Evolutionary conservation across 2,888 invertebrate species (phyloP).

Genomic region (Machimus atricapillus): DNA sequence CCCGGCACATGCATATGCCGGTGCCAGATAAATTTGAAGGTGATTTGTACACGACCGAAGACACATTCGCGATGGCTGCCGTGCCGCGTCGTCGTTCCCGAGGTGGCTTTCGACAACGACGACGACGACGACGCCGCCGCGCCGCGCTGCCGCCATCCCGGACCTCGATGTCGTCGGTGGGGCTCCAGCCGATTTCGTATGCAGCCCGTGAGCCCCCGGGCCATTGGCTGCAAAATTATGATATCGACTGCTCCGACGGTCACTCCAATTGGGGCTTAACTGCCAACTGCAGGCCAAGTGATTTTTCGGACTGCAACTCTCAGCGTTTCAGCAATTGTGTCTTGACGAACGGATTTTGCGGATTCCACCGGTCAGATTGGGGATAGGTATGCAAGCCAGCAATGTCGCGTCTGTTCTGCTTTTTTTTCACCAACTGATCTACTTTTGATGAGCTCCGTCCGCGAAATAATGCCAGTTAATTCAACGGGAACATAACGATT

Average conservation of each 20-base stretch:
- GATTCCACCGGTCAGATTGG: not conserved
- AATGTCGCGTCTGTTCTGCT: not conserved
- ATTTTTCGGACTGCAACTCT: not conserved
- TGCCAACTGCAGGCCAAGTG: not conserved
- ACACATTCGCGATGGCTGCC: not conserved
- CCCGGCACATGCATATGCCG: constrained; percentile 7
- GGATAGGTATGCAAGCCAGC: not conserved
- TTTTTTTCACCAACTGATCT: not conserved
- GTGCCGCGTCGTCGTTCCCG: not conserved
- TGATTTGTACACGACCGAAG: constrained; percentile 29
- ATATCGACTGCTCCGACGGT: not conserved
- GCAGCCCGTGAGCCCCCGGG: not conserved
- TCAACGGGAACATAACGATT: not conserved
- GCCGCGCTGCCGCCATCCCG: not conserved
- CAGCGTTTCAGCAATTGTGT: not conserved
- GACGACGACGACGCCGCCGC: no score
- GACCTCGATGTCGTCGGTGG: not conserved
- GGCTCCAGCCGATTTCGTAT: constrained; percentile 1
- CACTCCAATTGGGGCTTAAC: not conserved
- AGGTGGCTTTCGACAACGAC: not conserved
- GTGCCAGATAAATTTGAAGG: constrained; percentile 23
- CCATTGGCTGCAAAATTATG: not conserved
- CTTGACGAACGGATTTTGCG: not conserved
- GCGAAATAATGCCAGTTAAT: not conserved
- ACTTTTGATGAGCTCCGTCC: not conserved